Evolutionary conservation across 2,888 invertebrate species (phyloP).

Genomic region (Drosophila greeni): DNA sequence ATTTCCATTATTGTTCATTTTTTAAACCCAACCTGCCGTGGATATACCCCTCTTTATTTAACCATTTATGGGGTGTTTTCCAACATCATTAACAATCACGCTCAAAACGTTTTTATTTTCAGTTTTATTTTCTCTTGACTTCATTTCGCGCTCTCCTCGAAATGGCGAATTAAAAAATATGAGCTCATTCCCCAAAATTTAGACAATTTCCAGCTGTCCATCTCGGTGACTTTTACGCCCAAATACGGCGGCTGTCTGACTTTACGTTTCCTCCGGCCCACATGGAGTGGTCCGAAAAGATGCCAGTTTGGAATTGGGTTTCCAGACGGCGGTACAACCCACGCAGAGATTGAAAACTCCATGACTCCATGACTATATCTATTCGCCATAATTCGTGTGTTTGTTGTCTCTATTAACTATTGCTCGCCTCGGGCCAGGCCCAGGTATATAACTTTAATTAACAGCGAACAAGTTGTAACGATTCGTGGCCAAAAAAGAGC

Average conservation of each 20-base stretch:
- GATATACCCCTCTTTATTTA: background rate
- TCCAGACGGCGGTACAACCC: constrained; percentile 57
- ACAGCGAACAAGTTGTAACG: constrained; percentile 55
- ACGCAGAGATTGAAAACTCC: constrained; percentile 45
- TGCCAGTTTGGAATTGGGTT: constrained; percentile 51
- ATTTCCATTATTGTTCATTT: too few relatives aligned
- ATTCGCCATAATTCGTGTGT: constrained; percentile 19
- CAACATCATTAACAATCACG: constrained; percentile 29
- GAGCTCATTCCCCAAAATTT: constrained; percentile 62
- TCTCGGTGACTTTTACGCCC: constrained; percentile 61
- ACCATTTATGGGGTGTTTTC: constrained; percentile 7
- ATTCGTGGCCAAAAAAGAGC: constrained; percentile 30
- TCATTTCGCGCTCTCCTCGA: constrained; percentile 49
- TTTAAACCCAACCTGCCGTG: background rate
- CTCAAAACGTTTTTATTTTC: constrained; percentile 21
- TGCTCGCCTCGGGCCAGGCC: constrained; percentile 36
- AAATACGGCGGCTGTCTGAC: constrained; percentile 51
- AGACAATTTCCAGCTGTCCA: constrained; percentile 34
- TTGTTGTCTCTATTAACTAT: constrained; percentile 48
- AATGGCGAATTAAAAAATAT: constrained; percentile 45
- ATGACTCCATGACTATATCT: constrained; percentile 25
- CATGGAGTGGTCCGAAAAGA: constrained; percentile 56
- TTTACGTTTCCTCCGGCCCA: constrained; percentile 63
- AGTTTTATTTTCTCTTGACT: constrained; percentile 24
- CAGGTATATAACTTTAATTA: constrained; percentile 58